These are phyloP conservation scores for Cryptoprocta ferox DNA, from an alignment of 2,797 vertebrate species.

Conservation along the genomic window DNA sequence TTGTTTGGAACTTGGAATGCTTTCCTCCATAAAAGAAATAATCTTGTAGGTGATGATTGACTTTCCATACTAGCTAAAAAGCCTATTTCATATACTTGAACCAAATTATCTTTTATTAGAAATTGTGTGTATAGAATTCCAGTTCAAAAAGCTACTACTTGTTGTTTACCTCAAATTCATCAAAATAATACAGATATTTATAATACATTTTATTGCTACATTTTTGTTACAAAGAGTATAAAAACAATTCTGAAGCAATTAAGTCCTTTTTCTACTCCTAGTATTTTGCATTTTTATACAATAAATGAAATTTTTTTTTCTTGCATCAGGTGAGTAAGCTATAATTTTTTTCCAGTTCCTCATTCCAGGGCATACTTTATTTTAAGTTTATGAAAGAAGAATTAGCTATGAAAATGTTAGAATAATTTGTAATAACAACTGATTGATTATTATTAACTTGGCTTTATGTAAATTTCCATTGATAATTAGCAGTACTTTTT, in stretches of 20 bases:
- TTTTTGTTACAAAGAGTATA: constrained; percentile 41
- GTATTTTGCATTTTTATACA: constrained; percentile 56
- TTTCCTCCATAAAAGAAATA: constrained; percentile 40
- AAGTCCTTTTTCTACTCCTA: neutral
- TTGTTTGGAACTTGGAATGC: constrained; percentile 41
- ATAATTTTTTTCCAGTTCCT: constrained; percentile 52
- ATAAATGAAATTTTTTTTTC: constrained; percentile 48
- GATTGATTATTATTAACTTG: constrained; percentile 32
- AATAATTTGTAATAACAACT: constrained; percentile 39
- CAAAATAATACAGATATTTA: constrained; percentile 30
- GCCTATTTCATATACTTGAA: neutral
- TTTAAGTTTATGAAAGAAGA: constrained; percentile 57
- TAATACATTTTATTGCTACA: constrained; percentile 27
- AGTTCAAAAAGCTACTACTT: constrained; percentile 13
- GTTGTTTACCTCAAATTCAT: constrained; percentile 37
- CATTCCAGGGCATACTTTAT: constrained; percentile 8
- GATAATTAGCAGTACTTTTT: neutral
- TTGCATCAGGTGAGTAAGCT: constrained; percentile 13
- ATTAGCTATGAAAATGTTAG: constrained; percentile 27
- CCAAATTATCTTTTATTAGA: constrained; percentile 24
- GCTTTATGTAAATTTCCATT: neutral
- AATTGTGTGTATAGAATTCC: neutral
- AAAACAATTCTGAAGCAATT: constrained; percentile 40
- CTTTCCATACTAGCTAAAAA: constrained; percentile 31
- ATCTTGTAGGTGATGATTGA: constrained; percentile 11